Conservation (phyloP, 2,888 invertebrate genomes). For the Spisula solida region DNA sequence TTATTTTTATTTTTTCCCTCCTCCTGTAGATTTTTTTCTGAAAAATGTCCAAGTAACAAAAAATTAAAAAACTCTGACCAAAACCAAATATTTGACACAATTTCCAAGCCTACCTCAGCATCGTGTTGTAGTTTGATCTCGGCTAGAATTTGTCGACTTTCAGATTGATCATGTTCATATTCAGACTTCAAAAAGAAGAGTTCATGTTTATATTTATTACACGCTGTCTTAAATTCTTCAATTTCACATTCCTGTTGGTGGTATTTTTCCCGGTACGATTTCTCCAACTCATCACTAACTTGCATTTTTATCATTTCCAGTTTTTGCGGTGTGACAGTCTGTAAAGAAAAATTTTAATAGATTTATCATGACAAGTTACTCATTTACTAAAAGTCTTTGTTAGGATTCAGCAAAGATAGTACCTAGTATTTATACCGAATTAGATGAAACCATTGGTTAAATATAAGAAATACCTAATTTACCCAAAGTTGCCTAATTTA, state of each 20-base stretch:
- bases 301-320: constrained; percentile 84
- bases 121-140: constrained; percentile 86
- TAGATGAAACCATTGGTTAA: too few relatives aligned
- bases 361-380: background rate
- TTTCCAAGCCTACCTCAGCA: constrained; percentile 82
- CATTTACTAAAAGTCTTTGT: background rate
- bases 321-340: constrained; percentile 81
- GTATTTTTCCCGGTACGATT: constrained; percentile 82
- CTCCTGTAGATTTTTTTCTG: too few relatives aligned
- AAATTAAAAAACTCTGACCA: background rate
- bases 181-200: constrained; percentile 86
- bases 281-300: constrained; percentile 84
- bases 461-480: too few relatives aligned
- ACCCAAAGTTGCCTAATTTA: too few relatives aligned
- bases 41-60: background rate
- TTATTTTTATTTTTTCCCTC: too few relatives aligned
- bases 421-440: too few relatives aligned
- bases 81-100: background rate
- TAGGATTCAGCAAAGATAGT: too few relatives aligned
- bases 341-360: background rate
- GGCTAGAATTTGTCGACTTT: constrained; percentile 82
- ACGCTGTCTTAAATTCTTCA: constrained; percentile 81
- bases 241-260: constrained; percentile 83
- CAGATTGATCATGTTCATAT: constrained; percentile 85
- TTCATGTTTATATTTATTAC: constrained; percentile 86